Base-by-base conservation (phyloP, 2,797 vertebrate species). In the Cyprinodon diabolis region DNA sequence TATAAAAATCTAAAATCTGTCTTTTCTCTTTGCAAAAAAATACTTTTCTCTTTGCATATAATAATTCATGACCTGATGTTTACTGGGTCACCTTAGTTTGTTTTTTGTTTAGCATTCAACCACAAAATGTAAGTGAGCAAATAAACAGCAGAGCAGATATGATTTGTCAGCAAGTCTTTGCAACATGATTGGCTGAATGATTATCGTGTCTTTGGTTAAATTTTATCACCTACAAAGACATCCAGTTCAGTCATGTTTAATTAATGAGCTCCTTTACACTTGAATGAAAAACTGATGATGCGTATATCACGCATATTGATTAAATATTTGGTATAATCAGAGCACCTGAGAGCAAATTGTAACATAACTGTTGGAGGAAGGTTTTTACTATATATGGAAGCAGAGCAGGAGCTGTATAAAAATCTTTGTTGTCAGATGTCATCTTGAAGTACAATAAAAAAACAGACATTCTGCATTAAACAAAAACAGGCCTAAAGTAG, bases 21-120 rank as follows among this genome's bases (percentile, higher is more conserved):
- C 80, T 63, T 67, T 76, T 80, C 69, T 69, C 21, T 65, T 72
- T 70, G 58, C 60, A 43, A 69, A 15, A 15, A 45, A 60, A 30
- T 66, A 71, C 25, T 54, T 2, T 63, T 43, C 15, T 4, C 12
- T 49, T 6, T 40, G 80, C 74, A 83, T 83, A 70, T 75, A n/a
- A n/a, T 57, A 72, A 82, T 74, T 57, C 4, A 10, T 71, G 77
- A 88, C 81, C 84, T 84, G 63, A 78, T 74, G 69, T 84, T n/a
- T 80, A 78, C 65, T 69, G 77, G 78, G 80, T 85, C 77, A 78
- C 66, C 25, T 84, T 71, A 79, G 71, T 76, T 43, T 43, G 40
- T 43, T 43, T 43, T 43, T 11, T 79, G 78, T 75, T 63, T 73
- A 66, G 67, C 75, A 82, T 87, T 81, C 67, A 45, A 81, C 78